Evolutionary conservation across 2,113 vertebrate species (phyloP), one percentile per base, ranked within the genome.

Genomic region (Podilymbus podiceps): DNA sequence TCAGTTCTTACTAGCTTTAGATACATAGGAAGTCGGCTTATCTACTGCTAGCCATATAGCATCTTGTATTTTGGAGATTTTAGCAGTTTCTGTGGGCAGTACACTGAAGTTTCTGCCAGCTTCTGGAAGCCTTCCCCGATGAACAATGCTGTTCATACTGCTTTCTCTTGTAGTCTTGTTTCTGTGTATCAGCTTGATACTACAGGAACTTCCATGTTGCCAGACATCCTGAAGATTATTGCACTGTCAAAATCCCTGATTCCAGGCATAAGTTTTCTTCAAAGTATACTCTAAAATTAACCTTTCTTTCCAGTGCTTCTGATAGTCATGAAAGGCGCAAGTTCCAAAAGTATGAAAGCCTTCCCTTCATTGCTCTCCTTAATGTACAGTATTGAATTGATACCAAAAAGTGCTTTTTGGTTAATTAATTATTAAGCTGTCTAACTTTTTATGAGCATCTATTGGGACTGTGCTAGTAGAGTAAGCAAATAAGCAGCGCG

Each of bases 341-440:
- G 80, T 84, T 78, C 55, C 35, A 33, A 56, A 84, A 60, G 14
- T 30, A 68, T 31, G 40, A 82, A 84, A 74, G n/a, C 16, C n/a
- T 86, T 80, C 33, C 22, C 66, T 89, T 91, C 12, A 1, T 46
- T 67, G 21, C 13, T 67, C 44, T 77, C 35, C 42, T 62, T 75
- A 50, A 80, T 19, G 25, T 68, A 69, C 42, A 31, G 11, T 84
- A 40, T 59, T 2, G 1, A 59, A 68, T 77, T 69, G 87, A 47
- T 62, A 71, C 56, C 83, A 85, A 35, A 78, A 89, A 78, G 47
- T 56, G 62, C 44, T 84, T 80, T 77, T 88, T 64, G 22, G n/a
- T 49, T 80, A 83, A 92, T 89, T 71, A 96, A 92, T 92, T 84
- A 93, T 84, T 95, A 88, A 87, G 27, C 88, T 95, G 92, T 74